These are phyloP conservation scores for Erebia ligea DNA, from an alignment of 2,888 invertebrate species.

Conservation along the genomic window DNA sequence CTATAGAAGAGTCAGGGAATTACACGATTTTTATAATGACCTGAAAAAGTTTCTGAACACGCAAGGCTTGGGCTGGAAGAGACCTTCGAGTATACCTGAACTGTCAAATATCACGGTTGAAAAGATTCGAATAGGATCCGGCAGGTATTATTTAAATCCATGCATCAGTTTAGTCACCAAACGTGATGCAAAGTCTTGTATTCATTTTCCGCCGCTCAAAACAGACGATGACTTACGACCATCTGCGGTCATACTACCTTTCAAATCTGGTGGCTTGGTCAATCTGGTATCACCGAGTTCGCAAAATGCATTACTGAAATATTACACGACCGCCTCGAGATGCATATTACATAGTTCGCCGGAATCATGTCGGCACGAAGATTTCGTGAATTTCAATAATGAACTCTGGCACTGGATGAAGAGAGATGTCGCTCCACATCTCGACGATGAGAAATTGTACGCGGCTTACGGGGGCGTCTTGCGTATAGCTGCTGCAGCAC, in stretches of 20 bases:
- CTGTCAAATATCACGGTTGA: slow-evolving; percentile 69
- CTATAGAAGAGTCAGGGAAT: slow-evolving; percentile 56
- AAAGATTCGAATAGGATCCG: slow-evolving; percentile 62
- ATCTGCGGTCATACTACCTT: slow-evolving; percentile 65
- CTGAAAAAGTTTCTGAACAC: slow-evolving; percentile 65
- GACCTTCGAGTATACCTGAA: slow-evolving; percentile 52
- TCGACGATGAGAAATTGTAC: slow-evolving; percentile 68
- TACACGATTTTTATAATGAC: slow-evolving; percentile 62
- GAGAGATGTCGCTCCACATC: slow-evolving; percentile 68
- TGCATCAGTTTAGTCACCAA: slow-evolving; percentile 61
- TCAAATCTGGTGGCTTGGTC: slow-evolving; percentile 62
- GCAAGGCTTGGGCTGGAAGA: slow-evolving; percentile 69
- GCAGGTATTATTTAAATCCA: slow-evolving; percentile 58
- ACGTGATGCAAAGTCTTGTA: slow-evolving; percentile 65
- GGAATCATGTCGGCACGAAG: slow-evolving; percentile 62
- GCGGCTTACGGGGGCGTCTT: slow-evolving; percentile 70
- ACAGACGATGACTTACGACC: slow-evolving; percentile 61
- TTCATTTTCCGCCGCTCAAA: slow-evolving; percentile 66
- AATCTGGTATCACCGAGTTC: slow-evolving; percentile 61
- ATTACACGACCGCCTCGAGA: slow-evolving; percentile 67
- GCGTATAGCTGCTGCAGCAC: slow-evolving; percentile 72
- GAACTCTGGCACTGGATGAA: slow-evolving; percentile 79
- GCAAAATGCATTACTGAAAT: slow-evolving; percentile 66
- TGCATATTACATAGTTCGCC: slow-evolving; percentile 70
- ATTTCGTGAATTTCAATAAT: slow-evolving; percentile 71